Evolutionary conservation across 2,797 vertebrate species (phyloP), one percentile per base, ranked within the genome.

Genomic region (Picus viridis): DNA sequence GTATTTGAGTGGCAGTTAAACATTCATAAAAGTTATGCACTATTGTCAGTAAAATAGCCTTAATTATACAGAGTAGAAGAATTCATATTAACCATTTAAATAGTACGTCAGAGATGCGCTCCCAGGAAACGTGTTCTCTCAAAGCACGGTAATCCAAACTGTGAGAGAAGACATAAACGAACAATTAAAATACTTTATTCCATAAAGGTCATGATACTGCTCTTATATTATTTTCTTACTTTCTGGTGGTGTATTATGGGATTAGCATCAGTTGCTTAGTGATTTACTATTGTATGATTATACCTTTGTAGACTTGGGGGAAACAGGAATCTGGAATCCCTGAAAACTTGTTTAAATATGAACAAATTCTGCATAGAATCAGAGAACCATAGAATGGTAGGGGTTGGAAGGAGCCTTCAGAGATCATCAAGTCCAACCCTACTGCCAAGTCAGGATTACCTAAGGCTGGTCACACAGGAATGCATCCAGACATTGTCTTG

Each of bases 1-100:
- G 57, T 83, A 59, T 88, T 92, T 70, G 65, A 96, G 86, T 83
- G 63, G 12, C 53, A 93, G 81, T 87, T 94, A 59, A 83, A 80
- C 93, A 85, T 86, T 87, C 69, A 30, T 85, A 92, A 64, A 80
- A 81, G 23, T 47, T 80, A 12, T 88, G 61, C 36, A 65, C 8
- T 59, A 86, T 54, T 87, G 83, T 86, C 76, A 32, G 24, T 62
- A 39, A 56, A 65, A 72, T 16, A 61, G 53, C 36, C 29, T 53
- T 73, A 53, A 63, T 83, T 75, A 65, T 65, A 49, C 13, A 54
- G 29, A 70, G 13, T 32, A 57, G 73, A 79, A 88, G 47, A 57
- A 68, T 71, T 88, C 26, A 18, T 86, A 15, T 90, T 88, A 74
- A 49, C 0, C 1, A 56, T 86, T 91, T 73, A 75, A 63, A 81